Percentiles rank a stretch among this genome's conserved stretches.
Evolutionary conservation across 1,140 invertebrate genomes (phyloP).

Genomic region (Batillaria attramentaria): DNA sequence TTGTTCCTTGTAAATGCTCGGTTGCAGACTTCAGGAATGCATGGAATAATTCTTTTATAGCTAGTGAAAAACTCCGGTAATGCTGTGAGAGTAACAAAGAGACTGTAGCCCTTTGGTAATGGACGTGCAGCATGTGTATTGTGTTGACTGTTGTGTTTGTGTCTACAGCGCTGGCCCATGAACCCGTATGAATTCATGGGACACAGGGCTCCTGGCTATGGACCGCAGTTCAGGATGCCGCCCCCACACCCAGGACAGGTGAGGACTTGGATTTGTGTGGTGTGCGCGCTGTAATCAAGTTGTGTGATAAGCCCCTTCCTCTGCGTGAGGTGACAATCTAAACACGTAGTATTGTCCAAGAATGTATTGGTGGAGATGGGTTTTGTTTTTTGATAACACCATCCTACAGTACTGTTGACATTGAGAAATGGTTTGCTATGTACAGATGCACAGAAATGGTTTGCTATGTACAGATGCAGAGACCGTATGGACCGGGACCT

Average conservation of each 20-base stretch:
- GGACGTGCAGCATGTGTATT: no score
- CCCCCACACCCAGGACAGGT: constrained; percentile 58
- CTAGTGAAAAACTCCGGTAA: no score
- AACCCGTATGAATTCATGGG: constrained; percentile 66
- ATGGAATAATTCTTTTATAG: no score
- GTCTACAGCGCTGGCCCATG: constrained; percentile 61
- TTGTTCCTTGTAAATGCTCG: no score
- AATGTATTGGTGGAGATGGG: no score
- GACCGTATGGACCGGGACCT: constrained; percentile 52
- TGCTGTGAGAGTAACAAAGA: no score
- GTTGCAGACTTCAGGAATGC: no score
- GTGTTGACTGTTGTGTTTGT: constrained; percentile 23
- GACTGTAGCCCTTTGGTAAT: no score
- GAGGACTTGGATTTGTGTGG: not conserved
- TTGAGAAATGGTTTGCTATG: not conserved
- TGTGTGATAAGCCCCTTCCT: not conserved
- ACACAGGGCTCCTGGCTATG: constrained; percentile 57
- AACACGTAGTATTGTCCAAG: not conserved
- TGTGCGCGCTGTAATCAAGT: no score
- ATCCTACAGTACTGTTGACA: constrained; percentile 3
- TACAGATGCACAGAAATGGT: not conserved
- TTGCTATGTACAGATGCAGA: constrained; percentile 19
- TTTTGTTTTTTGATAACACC: constrained; percentile 12
- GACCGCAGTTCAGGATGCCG: constrained; percentile 57
- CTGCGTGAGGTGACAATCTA: not conserved